Conservation (phyloP, 37 sponge, comb jelly and placozoan genomes). For the Geodia barretti region DNA sequence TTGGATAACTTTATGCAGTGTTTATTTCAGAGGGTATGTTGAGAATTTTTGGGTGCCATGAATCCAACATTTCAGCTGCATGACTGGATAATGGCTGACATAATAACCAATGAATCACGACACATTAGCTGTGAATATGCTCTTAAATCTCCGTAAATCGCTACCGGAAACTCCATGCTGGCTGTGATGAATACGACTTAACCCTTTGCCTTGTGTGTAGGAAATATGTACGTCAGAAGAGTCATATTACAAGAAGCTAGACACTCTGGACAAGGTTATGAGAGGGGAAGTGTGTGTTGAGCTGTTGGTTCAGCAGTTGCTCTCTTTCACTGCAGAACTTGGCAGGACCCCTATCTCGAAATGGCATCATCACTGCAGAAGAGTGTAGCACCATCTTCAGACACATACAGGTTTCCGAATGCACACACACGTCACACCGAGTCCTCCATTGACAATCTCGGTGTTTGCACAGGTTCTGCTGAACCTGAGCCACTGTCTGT, state of each 20-base stretch:
- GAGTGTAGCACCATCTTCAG: constrained; percentile 68
- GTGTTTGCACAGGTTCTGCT: constrained; percentile 64
- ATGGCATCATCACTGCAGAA: constrained; percentile 52
- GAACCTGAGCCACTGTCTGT: constrained; percentile 46
- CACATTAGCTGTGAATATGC: background rate
- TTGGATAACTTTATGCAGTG: no score
- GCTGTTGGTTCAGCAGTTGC: background rate
- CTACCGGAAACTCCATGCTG: background rate
- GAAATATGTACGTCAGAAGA: constrained; percentile 78
- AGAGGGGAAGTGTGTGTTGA: background rate
- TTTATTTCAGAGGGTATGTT: no score
- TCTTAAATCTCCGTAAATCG: background rate
- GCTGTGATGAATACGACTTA: background rate
- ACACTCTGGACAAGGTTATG: constrained; percentile 68
- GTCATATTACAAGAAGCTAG: constrained; percentile 63
- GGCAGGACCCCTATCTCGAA: constrained; percentile 41
- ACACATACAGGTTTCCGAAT: constrained; percentile 49
- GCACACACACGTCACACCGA: background rate
- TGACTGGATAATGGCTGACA: no score
- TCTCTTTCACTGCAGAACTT: constrained; percentile 50
- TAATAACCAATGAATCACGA: no score
- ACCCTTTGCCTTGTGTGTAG: constrained; percentile 31
- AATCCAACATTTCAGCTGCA: no score
- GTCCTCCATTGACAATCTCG: background rate
- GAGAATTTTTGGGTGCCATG: no score